phyloP scores from a whole-genome alignment of 1,140 invertebrate species.

The Atta colombica region DNA sequence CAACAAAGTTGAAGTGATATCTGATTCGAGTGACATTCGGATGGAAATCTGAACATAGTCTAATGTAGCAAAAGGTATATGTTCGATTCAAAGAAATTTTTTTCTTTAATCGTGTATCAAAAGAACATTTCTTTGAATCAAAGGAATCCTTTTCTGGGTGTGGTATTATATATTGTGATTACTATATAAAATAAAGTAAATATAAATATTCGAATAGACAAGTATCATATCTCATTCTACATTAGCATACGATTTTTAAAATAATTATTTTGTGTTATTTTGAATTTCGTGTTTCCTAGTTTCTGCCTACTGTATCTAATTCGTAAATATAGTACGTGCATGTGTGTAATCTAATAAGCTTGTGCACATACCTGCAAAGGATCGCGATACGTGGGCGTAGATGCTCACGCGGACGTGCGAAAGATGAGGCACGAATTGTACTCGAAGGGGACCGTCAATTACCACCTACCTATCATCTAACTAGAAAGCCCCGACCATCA shows the following conservation, averaged over 20 bases:
- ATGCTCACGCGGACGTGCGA: slow-evolving; percentile 23
- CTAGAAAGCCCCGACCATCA: slow-evolving; percentile 48
- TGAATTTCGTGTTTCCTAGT: not conserved
- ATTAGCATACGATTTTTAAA: not conserved
- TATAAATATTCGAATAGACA: not conserved
- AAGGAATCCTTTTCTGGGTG: no score
- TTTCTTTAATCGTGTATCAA: no score
- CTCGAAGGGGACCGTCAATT: slow-evolving; percentile 27
- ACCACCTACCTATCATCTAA: slow-evolving; percentile 55
- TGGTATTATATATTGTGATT: not conserved
- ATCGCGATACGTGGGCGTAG: slow-evolving; percentile 40
- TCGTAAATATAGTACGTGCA: not conserved
- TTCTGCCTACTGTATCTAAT: not conserved
- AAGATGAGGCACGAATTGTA: slow-evolving; percentile 1
- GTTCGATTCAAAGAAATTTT: no score
- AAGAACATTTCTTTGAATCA: no score
- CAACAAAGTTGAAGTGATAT: no score
- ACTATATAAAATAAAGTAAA: not conserved
- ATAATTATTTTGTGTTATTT: not conserved
- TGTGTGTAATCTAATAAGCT: slow-evolving; percentile 24
- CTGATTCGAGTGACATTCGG: no score
- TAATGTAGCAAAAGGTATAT: no score
- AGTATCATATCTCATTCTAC: not conserved
- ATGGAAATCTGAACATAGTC: no score
- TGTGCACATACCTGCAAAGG: not conserved